Evolutionary conservation across 1,140 invertebrate genomes (phyloP).

Genomic region (Portunus trituberculatus): DNA sequence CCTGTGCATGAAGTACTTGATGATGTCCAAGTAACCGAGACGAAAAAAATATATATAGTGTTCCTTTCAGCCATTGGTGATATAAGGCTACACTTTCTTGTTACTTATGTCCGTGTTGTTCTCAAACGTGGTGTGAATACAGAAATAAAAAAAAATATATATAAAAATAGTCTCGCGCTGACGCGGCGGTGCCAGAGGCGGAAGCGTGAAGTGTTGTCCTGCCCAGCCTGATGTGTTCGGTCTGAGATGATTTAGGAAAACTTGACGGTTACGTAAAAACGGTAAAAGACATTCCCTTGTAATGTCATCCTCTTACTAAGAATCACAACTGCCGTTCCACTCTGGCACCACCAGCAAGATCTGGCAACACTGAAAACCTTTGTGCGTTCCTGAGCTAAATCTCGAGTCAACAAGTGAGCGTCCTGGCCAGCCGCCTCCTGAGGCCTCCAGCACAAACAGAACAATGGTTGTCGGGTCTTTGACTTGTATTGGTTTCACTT

Average conservation of each 20-base stretch:
- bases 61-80: constrained; percentile 56
- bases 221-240: neutral
- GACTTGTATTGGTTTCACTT: constrained; percentile 65
- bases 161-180: constrained; percentile 41
- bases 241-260: neutral
- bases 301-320: neutral
- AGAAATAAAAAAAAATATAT: constrained; percentile 37
- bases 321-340: neutral
- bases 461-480: constrained; percentile 56
- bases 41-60: neutral
- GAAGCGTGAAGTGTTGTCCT: neutral
- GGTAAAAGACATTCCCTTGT: neutral
- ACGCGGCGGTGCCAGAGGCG: constrained; percentile 1
- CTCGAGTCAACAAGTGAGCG: neutral
- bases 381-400: constrained; percentile 36
- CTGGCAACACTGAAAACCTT: constrained; percentile 45
- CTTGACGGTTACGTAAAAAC: neutral
- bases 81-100: constrained; percentile 56
- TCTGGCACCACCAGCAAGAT: constrained; percentile 39
- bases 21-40: constrained; percentile 39
- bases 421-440: neutral
- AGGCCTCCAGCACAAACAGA: constrained; percentile 35
- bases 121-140: constrained; percentile 59
- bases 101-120: constrained; percentile 70
- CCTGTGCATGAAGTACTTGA: neutral